phyloP scores from a whole-genome alignment of 2,797 vertebrate species.

The Lagocephalus sceleratus region DNA sequence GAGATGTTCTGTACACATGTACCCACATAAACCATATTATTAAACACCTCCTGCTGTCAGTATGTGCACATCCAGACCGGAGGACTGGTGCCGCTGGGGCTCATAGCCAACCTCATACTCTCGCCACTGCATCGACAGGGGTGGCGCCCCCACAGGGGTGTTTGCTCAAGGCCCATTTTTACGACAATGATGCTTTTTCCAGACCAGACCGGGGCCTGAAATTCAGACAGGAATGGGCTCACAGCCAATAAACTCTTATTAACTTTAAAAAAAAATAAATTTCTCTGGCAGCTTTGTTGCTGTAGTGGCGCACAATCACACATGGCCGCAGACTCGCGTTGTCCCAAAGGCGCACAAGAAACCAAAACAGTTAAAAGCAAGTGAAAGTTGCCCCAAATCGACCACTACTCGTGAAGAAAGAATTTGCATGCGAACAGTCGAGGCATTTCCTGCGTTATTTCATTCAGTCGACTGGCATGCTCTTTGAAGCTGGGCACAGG shows the following conservation, averaged over 20 bases:
- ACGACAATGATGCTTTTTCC: constrained; percentile 78
- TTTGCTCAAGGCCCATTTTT: constrained; percentile 75
- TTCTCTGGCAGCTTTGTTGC: constrained; percentile 20
- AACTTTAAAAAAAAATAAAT: constrained; percentile 28
- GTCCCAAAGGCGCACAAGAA: constrained; percentile 8
- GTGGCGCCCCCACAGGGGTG: constrained; percentile 60
- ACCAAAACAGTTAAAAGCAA: constrained; percentile 5
- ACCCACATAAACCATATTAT: constrained; percentile 32
- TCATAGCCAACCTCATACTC: constrained; percentile 39
- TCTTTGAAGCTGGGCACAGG: constrained; percentile 45
- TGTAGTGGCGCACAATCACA: constrained; percentile 6
- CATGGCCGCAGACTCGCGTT: constrained; percentile 1
- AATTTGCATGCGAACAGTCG: constrained; percentile 38
- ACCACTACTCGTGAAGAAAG: constrained; percentile 27
- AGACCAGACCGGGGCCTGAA: constrained; percentile 59
- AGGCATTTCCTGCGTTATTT: constrained; percentile 57
- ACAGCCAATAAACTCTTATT: constrained; percentile 53
- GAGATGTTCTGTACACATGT: constrained; percentile 24
- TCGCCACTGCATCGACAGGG: constrained; percentile 42
- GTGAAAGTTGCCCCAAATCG: constrained; percentile 20
- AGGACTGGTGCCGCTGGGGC: constrained; percentile 25
- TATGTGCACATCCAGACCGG: constrained; percentile 17
- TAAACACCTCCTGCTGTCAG: constrained; percentile 54
- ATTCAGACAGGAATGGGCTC: constrained; percentile 48
- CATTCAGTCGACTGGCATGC: constrained; percentile 27